phyloP scores from a whole-genome alignment of 2,113 vertebrate genomes.

The Abramis brama region DNA sequence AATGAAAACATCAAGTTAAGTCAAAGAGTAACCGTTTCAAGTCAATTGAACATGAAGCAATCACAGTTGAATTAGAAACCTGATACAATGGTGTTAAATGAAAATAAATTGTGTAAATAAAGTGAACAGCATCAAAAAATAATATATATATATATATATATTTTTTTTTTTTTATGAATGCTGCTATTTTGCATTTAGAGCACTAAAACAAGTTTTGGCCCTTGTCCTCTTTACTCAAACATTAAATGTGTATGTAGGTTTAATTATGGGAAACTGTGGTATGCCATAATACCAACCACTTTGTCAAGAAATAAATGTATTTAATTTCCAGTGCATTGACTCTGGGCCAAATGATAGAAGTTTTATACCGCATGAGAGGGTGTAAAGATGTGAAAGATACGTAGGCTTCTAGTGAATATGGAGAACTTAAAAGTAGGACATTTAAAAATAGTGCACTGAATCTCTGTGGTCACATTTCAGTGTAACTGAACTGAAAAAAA shows the following conservation, averaged over 20 bases:
- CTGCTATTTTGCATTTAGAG: neutral
- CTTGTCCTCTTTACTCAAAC: neutral
- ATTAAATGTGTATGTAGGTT: neutral
- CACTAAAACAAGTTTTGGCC: neutral
- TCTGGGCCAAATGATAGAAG: neutral
- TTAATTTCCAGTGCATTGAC: neutral
- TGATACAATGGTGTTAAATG: no score
- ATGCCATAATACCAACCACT: neutral
- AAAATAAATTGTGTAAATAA: no score
- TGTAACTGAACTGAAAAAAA: neutral
- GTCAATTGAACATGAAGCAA: no score
- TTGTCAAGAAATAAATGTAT: neutral
- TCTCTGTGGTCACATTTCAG: slow-evolving; percentile 24
- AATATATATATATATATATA: no score
- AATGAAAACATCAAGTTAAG: no score
- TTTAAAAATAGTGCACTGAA: slow-evolving; percentile 40
- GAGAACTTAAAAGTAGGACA: slow-evolving; percentile 42
- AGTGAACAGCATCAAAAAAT: no score
- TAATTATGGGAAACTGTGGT: neutral
- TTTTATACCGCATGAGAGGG: neutral
- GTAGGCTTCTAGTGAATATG: slow-evolving; percentile 26
- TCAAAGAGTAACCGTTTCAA: no score
- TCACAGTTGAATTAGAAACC: no score
- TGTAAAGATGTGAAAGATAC: slow-evolving; percentile 7
- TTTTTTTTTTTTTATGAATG: no score